A percentile compares a stretch with the other conserved stretches of the same genome.
Conservation (phyloP, 1,140 invertebrate species). For the Drosophila parabipectinata region DNA sequence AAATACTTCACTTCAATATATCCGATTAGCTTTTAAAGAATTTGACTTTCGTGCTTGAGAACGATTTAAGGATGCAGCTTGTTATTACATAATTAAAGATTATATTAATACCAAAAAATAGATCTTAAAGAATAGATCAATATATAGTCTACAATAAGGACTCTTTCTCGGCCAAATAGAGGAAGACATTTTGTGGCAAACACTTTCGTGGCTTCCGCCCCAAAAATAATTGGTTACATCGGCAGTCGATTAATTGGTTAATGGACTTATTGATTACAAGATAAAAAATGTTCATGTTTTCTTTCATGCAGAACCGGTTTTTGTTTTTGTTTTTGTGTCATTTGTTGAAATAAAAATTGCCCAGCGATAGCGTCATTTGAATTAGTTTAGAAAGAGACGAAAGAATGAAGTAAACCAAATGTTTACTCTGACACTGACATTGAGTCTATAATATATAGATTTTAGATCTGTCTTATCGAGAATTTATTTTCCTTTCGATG, state of each 20-base stretch:
- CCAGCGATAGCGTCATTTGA: background rate
- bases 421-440: too few species aligned
- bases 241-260: constrained; percentile 1
- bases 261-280: constrained; percentile 21
- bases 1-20: background rate
- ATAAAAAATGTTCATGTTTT: background rate
- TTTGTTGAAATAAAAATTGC: too few species aligned
- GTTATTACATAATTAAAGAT: background rate
- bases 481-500: background rate
- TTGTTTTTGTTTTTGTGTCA: background rate
- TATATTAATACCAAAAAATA: background rate
- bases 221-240: constrained; percentile 12
- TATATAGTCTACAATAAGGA: too few species aligned
- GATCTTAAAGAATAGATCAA: too few species aligned
- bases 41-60: constrained; percentile 64
- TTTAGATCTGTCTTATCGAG: constrained; percentile 1
- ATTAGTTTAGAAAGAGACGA: background rate
- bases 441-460: too few species aligned
- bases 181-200: background rate
- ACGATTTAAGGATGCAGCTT: constrained; percentile 43
- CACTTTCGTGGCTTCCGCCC: constrained; percentile 16
- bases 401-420: background rate
- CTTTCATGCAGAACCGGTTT: constrained; percentile 23
- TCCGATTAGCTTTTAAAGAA: constrained; percentile 62
- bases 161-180: too few species aligned